Evolutionary conservation across 2,797 vertebrate genomes (phyloP).

Genomic region (Aeoliscus strigatus): DNA sequence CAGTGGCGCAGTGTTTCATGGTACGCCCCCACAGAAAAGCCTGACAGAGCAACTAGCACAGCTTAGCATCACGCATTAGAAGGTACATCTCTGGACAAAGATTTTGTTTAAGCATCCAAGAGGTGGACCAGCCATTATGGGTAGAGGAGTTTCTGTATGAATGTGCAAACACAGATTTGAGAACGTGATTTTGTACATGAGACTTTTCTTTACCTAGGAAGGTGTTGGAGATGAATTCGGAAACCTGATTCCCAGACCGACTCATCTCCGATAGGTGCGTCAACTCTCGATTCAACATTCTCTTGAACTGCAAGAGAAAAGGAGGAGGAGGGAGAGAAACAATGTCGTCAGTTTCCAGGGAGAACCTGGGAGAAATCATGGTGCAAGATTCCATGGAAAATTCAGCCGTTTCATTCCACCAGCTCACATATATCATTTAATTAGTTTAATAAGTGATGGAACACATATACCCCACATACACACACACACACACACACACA

Average conservation of each 20-base stretch:
- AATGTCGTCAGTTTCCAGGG: slow-evolving; percentile 55
- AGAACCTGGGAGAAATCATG: slow-evolving; percentile 52
- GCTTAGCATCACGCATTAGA: slow-evolving; percentile 28
- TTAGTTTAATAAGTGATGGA: slow-evolving; percentile 17
- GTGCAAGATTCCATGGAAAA: slow-evolving; percentile 39
- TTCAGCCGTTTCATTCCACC: slow-evolving; percentile 20
- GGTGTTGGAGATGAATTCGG: slow-evolving; percentile 99
- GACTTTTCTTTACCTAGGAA: slow-evolving; percentile 90
- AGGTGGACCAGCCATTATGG: no score
- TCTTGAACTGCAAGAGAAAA: slow-evolving; percentile 86
- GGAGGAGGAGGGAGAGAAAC: slow-evolving; percentile 10
- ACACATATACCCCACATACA: no score
- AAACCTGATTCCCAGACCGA: slow-evolving; percentile 98
- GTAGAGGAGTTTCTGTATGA: no score
- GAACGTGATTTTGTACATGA: no score
- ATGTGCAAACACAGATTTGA: no score
- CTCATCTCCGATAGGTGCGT: slow-evolving; percentile 99
- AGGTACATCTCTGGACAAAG: slow-evolving; percentile 18
- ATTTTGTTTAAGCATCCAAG: slow-evolving; percentile 23
- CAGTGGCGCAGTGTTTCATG: slow-evolving; percentile 63
- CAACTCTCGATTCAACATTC: slow-evolving; percentile 99
- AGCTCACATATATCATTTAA: slow-evolving; percentile 22
- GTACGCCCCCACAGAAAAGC: slow-evolving; percentile 61
- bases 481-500: no score
- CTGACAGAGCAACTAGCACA: slow-evolving; percentile 40